These are phyloP conservation scores for Pseudomyrmex pallidus DNA, from an alignment of 1,140 invertebrate genomes.

Conservation along the genomic window DNA sequence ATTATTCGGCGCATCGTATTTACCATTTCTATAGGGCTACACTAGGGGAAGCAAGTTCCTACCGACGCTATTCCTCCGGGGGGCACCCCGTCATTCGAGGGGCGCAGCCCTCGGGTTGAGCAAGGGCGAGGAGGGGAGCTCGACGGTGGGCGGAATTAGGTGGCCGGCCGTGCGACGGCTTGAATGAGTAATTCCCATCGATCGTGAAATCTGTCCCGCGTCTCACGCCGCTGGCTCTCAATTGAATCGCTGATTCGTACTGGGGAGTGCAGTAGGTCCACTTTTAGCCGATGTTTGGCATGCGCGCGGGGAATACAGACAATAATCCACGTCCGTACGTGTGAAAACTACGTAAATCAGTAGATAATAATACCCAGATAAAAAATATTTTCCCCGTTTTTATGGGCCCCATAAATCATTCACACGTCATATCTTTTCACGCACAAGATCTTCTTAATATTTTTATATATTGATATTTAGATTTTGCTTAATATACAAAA, in stretches of 20 bases:
- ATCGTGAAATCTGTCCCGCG: constrained; percentile 66
- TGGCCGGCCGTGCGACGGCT: constrained; percentile 48
- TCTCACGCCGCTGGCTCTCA: constrained; percentile 40
- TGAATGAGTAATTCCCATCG: constrained; percentile 65
- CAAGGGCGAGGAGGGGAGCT: not conserved
- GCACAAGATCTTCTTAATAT: not conserved
- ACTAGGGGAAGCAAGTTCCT: constrained; percentile 22
- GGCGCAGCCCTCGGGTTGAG: constrained; percentile 9
- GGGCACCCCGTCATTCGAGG: constrained; percentile 1
- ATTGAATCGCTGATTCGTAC: constrained; percentile 45
- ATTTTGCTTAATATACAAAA: no score
- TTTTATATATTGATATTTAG: no score
- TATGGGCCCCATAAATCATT: not conserved
- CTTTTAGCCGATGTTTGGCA: constrained; percentile 12
- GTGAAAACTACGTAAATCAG: constrained; percentile 22
- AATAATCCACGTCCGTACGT: constrained; percentile 3
- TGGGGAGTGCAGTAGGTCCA: constrained; percentile 6
- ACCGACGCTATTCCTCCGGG: not conserved
- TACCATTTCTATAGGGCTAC: constrained; percentile 54
- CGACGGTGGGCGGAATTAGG: constrained; percentile 63
- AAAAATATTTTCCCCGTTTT: constrained; percentile 4
- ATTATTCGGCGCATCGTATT: constrained; percentile 50
- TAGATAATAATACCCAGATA: constrained; percentile 1
- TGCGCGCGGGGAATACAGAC: constrained; percentile 1
- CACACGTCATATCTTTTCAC: not conserved